Base-by-base conservation (phyloP, 2,797 vertebrate genomes). In the Cephalopachus bancanus region DNA sequence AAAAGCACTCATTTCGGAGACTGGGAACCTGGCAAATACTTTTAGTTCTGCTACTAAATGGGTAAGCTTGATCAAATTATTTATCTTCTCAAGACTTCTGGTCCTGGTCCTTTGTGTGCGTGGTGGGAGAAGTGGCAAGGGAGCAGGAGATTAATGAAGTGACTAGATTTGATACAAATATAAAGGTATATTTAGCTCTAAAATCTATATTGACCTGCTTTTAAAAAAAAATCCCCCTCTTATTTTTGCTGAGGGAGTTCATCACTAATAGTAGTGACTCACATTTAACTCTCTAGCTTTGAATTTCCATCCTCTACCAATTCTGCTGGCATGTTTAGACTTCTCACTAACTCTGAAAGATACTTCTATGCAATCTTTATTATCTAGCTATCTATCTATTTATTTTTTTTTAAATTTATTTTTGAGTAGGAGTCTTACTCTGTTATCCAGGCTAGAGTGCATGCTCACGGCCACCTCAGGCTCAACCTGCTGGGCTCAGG, bases 341-440 rank as follows among this genome's bases (percentile, higher is more conserved):
- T 97, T 97, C 83, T 89, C 89, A 9, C 49, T 95, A 10, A 94
- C 72, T 97, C 83, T 95, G 72, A 79, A 62, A 81, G 83, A 67
- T 26, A 89, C 12, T 85, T 19, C 30, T 90, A 55, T 65, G 60
- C 5, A 84, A 26, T 80, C 19, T 44, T 44, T 44, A 44, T 44
- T 44, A 44, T 44, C 44, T 44, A 37, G 37, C 2, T 37, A 44
- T 44, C 44, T 44, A 44, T 44, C 6, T 44, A 44, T 44, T 44
- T 44, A 7, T 44, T 44, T 4, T 44, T 44, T 44, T 44, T 44
- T 44, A 44, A 44, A 44, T 44, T 44, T 44, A 44, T 44, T 44
- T 44, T 44, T 44, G 44, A 44, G 44, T 44, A 44, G 44, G 44
- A 44, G 44, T 44, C 44, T 44, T 4, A 44, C 44, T 44, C 44